Evolutionary conservation across 2,888 invertebrate species (phyloP), one percentile per base, ranked within the genome.

Genomic region (Antheraea yamamai): DNA sequence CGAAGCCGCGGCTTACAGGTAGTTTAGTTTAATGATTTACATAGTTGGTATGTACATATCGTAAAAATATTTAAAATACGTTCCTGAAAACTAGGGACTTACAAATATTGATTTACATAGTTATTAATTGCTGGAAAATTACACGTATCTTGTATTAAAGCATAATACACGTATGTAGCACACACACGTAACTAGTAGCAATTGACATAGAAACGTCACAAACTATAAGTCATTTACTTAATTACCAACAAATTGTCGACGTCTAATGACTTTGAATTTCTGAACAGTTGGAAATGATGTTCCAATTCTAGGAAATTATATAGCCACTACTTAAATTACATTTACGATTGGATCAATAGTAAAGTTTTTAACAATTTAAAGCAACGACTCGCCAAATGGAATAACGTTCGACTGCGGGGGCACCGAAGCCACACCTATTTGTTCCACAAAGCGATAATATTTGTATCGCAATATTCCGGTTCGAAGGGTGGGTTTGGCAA

Each of bases 161-260:
- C 26, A 14, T 12, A 64, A 66, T 66, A 66, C 30, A 66, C 18
- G 16, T 66, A 66, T 14, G 16, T 30, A 30, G 18, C 23, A 66
- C 26, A 18, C 16, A 30, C 10, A 58, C n/a, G 7, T 61, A 26
- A 26, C 4, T 66, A 39, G n/a, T 39, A 16, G 70, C 70, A 70
- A 70, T 39, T 70, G 70, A 35, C 70, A 70, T 39, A 39, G 70
- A 70, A 70, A 70, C 39, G 35, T 39, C 70, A 70, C 70, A 70
- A 70, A 70, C 70, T 70, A 70, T 39, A 70, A 70, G 70, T 39
- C 8, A 70, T 70, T 70, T 39, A 39, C 70, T 39, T 70, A 70
- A 70, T 70, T 70, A 70, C 23, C n/a, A 39, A 35, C 39, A 70
- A 70, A 39, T 70, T 70, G 70, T 70, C 70, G n/a, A 1, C 39